These are phyloP conservation scores for Labeo rohita DNA, from an alignment of 2,113 vertebrate genomes.

Conservation along the genomic window DNA sequence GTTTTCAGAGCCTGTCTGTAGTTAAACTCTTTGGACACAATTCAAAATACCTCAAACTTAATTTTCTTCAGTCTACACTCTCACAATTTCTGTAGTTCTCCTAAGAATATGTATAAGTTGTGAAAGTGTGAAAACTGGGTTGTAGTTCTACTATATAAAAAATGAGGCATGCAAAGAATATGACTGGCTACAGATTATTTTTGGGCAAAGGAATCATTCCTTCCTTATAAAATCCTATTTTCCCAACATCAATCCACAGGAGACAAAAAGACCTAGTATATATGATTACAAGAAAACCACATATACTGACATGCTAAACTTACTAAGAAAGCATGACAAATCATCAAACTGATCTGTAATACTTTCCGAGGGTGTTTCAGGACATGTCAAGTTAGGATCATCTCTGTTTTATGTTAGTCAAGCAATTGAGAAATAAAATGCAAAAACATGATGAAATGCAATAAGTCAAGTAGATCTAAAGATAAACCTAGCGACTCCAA, in stretches of 20 bases:
- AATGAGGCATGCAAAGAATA: not conserved
- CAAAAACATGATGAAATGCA: not conserved
- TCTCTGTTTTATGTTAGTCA: not conserved
- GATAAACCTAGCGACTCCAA: not conserved
- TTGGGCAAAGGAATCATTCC: not conserved
- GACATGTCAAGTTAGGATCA: not conserved
- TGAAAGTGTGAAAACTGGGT: not conserved
- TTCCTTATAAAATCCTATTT: not conserved
- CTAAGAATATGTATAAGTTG: not conserved
- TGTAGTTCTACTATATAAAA: not conserved
- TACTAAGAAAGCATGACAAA: not conserved
- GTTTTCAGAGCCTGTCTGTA: not conserved
- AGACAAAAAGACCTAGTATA: not conserved
- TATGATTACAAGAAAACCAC: not conserved
- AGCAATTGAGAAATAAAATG: not conserved
- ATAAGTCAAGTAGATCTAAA: not conserved
- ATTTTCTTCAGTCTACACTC: not conserved
- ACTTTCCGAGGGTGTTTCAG: not conserved
- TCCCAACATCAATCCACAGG: not conserved
- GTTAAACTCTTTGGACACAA: not conserved
- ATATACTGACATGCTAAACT: not conserved
- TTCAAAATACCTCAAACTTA: not conserved
- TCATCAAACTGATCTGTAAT: not conserved
- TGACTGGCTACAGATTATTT: not conserved
- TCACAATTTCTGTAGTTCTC: not conserved